Conservation (phyloP, 2,888 invertebrate genomes). For the Dryocosmus kuriphilus region DNA sequence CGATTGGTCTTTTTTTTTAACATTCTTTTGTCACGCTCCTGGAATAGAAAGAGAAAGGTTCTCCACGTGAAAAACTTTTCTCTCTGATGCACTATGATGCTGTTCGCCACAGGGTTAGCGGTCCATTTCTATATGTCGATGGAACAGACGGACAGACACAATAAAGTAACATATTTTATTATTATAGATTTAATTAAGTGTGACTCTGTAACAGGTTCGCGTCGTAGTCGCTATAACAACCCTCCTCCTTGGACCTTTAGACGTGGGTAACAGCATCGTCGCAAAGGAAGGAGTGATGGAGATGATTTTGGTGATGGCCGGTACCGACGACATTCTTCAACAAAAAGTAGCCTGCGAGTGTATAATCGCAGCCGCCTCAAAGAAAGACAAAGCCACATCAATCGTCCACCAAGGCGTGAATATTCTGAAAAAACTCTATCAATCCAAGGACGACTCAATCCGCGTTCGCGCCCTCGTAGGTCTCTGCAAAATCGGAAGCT, state of each 20-base stretch:
- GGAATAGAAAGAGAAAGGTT: no score
- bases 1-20: no score
- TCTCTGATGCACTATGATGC: no score
- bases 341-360: slow-evolving; percentile 98
- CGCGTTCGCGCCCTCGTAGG: slow-evolving; percentile 94
- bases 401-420: slow-evolving; percentile 93
- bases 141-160: no score
- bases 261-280: slow-evolving; percentile 93
- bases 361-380: slow-evolving; percentile 96
- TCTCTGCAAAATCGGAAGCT: slow-evolving; percentile 96
- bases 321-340: slow-evolving; percentile 92
- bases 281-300: slow-evolving; percentile 93
- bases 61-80: no score
- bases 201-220: slow-evolving; percentile 78
- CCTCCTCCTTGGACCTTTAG: slow-evolving; percentile 92
- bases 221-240: slow-evolving; percentile 93
- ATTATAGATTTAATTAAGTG: neutral
- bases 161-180: no score
- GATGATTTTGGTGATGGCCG: slow-evolving; percentile 98
- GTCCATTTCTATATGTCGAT: no score
- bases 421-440: slow-evolving; percentile 95
- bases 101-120: no score
- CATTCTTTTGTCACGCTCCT: no score
- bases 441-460: slow-evolving; percentile 93
- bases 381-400: slow-evolving; percentile 96